Evolutionary conservation across 2,888 invertebrate genomes (phyloP), one percentile per base, ranked within the genome.

Genomic region (Ellobium chinense): DNA sequence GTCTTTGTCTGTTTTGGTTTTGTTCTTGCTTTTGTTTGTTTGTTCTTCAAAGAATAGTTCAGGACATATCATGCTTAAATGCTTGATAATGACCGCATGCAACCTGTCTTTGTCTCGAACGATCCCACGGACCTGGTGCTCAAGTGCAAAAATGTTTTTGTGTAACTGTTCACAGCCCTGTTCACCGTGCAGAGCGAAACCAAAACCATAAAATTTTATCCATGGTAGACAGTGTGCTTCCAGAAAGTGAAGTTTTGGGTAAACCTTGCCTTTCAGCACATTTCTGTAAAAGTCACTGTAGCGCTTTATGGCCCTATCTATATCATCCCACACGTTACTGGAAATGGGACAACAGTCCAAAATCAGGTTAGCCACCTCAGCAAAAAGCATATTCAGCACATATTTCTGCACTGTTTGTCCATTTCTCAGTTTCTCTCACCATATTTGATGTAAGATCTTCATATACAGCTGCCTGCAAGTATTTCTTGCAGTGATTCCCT

Each of bases 211-310:
- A 27, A 3, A 5, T 18, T 18, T 65, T 27, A 65, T 65, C 27
- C 24, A 65, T 7, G 24, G 65, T 7, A 65, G 4, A 65, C 65
- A 65, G 18, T 65, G 65, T 65, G 24, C 65, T 29, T 65, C 65
- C 7, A 65, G 29, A 29, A 65, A 29, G 31, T 65, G 65, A 18
- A 12, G 31, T 18, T 65, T 65, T 27, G 65, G 65, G 29, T 14
- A 29, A 46, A 46, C 46, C 9, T 46, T 46, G 7, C 9, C 7
- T 46, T 7, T 46, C 9, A 12, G 18, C 18, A 4, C 18, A 18
- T 29, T 7, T 65, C 65, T 65, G 65, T 65, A 65, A 29, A 65
- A 65, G 18, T 65, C 29, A 18, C 27, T 29, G 31, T 65, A 65
- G 29, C 7, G 2, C 4, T 12, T 18, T 5, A 65, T 65, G 24